These are phyloP conservation scores for Eupithecia subfuscata DNA, from an alignment of 2,888 invertebrate genomes.

Conservation along the genomic window DNA sequence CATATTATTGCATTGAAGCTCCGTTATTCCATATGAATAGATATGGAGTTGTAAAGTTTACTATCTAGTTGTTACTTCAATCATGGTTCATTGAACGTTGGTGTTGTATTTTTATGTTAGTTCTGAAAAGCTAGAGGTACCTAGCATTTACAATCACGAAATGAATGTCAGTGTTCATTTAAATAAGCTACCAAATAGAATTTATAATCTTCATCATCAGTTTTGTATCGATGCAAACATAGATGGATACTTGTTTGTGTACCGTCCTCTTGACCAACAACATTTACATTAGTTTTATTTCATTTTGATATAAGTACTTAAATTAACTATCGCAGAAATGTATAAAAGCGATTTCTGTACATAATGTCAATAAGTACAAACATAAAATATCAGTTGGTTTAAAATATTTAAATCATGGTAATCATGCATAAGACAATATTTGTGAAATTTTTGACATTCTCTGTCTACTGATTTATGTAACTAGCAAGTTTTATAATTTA, in stretches of 20 bases:
- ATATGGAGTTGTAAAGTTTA: slow-evolving; percentile 61
- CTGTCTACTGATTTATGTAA: slow-evolving; percentile 5
- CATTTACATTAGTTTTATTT: slow-evolving; percentile 28
- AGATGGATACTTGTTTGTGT: slow-evolving; percentile 30
- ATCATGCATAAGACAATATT: slow-evolving; percentile 16
- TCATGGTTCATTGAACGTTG: slow-evolving; percentile 61
- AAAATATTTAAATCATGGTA: slow-evolving; percentile 23
- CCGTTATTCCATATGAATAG: slow-evolving; percentile 67
- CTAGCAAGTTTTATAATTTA: not conserved
- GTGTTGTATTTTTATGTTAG: slow-evolving; percentile 67
- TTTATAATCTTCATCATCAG: slow-evolving; percentile 9
- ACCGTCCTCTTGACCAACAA: slow-evolving; percentile 42
- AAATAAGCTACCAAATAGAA: slow-evolving; percentile 15
- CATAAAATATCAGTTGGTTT: slow-evolving; percentile 38
- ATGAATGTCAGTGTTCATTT: slow-evolving; percentile 25
- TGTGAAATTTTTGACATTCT: slow-evolving; percentile 8
- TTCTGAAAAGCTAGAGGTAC: slow-evolving; percentile 72
- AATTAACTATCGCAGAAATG: slow-evolving; percentile 16
- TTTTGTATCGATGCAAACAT: slow-evolving; percentile 29
- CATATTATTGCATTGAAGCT: slow-evolving; percentile 57
- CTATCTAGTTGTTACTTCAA: slow-evolving; percentile 68
- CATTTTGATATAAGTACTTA: slow-evolving; percentile 4
- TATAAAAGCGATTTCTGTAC: slow-evolving; percentile 35
- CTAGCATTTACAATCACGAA: slow-evolving; percentile 28
- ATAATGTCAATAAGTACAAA: slow-evolving; percentile 45